Percentiles rank a stretch among this genome's conserved stretches.
Evolutionary conservation across 2,797 vertebrate genomes (phyloP).

Genomic region (Scomberomorus guttatus): DNA sequence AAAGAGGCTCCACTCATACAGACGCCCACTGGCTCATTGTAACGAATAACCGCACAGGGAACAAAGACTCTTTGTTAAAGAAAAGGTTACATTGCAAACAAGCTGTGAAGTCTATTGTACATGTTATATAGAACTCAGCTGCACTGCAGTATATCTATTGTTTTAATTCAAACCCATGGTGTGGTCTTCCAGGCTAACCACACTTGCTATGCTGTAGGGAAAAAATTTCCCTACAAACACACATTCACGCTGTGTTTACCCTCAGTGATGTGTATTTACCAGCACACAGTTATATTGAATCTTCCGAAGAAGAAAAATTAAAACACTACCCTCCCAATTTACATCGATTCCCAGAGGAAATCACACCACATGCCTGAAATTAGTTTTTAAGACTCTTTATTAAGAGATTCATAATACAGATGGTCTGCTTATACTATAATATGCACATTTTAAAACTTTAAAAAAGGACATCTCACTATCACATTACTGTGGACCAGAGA

Average conservation of each 20-base stretch:
- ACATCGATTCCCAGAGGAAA: background rate
- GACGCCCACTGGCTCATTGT: constrained; percentile 3
- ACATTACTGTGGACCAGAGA: constrained; percentile 29
- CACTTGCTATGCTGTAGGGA: too few species aligned
- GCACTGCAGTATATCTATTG: background rate
- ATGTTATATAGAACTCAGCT: background rate
- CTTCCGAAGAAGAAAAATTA: background rate
- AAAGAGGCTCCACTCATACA: constrained; percentile 12
- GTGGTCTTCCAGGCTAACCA: background rate
- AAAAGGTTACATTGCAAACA: background rate
- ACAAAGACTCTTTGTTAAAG: constrained; percentile 14
- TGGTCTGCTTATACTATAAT: constrained; percentile 15
- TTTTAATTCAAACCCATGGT: background rate
- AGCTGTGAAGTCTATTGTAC: background rate
- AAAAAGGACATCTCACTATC: constrained; percentile 29
- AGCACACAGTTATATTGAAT: background rate
- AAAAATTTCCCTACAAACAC: too few species aligned
- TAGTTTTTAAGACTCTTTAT: constrained; percentile 68
- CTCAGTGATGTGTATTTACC: background rate
- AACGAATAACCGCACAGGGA: background rate
- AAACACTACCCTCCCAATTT: background rate
- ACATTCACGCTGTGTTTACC: background rate
- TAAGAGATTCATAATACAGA: constrained; percentile 58
- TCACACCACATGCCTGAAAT: background rate
- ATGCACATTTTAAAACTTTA: constrained; percentile 20